phyloP scores from a whole-genome alignment of 2,888 invertebrate species.

The Torymus tubicola region DNA sequence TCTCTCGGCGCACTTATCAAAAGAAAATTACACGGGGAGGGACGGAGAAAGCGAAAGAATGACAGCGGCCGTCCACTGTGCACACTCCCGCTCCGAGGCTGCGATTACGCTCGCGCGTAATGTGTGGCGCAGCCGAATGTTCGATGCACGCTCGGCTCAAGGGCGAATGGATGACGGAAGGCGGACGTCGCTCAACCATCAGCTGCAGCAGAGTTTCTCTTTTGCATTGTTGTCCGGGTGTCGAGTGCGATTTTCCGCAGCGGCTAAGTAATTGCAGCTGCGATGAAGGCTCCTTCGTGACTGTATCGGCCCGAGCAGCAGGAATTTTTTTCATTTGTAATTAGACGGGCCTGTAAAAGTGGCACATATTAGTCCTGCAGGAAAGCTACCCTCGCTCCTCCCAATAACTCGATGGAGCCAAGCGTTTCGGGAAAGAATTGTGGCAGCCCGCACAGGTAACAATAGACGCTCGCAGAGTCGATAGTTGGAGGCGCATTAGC shows the following conservation, averaged over 20 bases:
- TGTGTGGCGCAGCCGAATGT: constrained; percentile 58
- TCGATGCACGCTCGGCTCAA: constrained; percentile 10
- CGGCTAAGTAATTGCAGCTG: constrained; percentile 16
- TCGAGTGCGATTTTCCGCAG: constrained; percentile 6
- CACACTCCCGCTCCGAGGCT: neutral
- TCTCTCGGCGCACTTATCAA: constrained; percentile 32
- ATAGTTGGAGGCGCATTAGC: too few relatives aligned
- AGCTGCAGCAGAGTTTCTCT: constrained; percentile 34
- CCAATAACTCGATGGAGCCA: too few relatives aligned
- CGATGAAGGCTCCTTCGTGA: neutral
- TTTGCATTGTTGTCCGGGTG: constrained; percentile 20
- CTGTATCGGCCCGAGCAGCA: too few relatives aligned
- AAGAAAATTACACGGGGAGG: neutral
- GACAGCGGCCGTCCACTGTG: neutral
- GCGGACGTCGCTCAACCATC: constrained; percentile 3
- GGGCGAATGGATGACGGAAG: constrained; percentile 31
- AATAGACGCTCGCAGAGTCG: too few relatives aligned
- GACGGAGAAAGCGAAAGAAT: neutral
- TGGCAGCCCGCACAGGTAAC: too few relatives aligned
- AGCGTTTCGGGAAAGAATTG: too few relatives aligned
- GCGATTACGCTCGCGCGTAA: constrained; percentile 17
- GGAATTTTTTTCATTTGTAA: too few relatives aligned
- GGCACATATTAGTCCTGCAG: too few relatives aligned
- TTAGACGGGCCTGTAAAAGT: too few relatives aligned
- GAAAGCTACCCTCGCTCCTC: too few relatives aligned